Evolutionary conservation across 2,113 vertebrate genomes (phyloP).

Genomic region (Macaca mulatta): DNA sequence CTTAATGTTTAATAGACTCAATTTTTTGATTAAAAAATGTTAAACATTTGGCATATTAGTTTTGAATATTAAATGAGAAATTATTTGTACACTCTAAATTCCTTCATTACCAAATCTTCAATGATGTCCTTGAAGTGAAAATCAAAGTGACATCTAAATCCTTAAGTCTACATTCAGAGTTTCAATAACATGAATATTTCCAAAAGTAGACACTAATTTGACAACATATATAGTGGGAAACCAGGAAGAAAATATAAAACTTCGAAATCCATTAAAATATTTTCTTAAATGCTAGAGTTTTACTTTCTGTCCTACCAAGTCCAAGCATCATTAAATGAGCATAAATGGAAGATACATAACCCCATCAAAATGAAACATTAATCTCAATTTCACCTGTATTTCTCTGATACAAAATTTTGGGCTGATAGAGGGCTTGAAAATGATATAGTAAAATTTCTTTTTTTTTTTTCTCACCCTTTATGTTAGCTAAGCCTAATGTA

Average conservation of each 20-base stretch:
- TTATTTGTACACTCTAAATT: constrained; percentile 48
- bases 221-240: background rate
- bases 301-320: background rate
- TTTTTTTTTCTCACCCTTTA: background rate
- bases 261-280: background rate
- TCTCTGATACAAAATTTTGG: background rate
- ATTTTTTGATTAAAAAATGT: constrained; percentile 20
- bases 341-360: background rate
- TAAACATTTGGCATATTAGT: constrained; percentile 46
- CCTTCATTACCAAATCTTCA: background rate
- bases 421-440: background rate
- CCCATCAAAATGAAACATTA: background rate
- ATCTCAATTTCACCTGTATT: background rate
- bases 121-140: constrained; percentile 37
- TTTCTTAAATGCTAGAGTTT: background rate
- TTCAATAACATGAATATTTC: background rate
- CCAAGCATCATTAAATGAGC: background rate
- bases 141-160: background rate
- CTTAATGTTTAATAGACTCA: background rate
- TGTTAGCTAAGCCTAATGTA: background rate
- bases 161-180: constrained; percentile 1
- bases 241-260: constrained; percentile 44
- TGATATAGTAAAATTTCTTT: background rate
- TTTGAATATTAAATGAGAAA: constrained; percentile 57
- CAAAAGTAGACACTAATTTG: background rate